Conservation (phyloP, 2,113 vertebrate genomes). For the Gymnorhina tibicen region DNA sequence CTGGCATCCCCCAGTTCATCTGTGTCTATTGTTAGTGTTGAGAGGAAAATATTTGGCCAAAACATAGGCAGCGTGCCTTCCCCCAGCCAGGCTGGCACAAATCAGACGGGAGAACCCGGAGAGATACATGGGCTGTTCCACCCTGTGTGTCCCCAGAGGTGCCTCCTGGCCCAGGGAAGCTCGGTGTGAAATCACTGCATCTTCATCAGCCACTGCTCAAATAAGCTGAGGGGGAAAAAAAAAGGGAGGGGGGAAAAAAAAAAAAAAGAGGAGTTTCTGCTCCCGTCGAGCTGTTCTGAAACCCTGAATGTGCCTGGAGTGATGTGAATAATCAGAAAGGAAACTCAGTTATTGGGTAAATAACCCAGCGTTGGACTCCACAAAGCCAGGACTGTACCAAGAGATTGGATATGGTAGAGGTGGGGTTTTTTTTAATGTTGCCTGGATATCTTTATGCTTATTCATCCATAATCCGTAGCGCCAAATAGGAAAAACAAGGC, state of each 20-base stretch:
- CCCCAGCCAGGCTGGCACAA: background rate
- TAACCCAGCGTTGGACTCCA: background rate
- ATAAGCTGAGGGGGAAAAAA: fast-evolving
- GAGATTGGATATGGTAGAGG: constrained; percentile 63
- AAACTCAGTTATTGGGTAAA: constrained; percentile 58
- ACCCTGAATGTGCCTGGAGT: constrained; percentile 32
- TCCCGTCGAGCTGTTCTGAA: background rate
- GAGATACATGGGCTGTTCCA: background rate
- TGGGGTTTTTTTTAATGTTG: constrained; percentile 63
- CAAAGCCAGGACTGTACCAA: constrained; percentile 59
- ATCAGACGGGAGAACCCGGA: fast-evolving
- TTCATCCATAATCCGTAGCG: constrained; percentile 75
- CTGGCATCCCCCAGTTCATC: background rate
- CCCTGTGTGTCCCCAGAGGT: background rate
- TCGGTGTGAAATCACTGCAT: background rate
- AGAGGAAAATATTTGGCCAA: background rate
- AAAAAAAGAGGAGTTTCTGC: constrained; percentile 1
- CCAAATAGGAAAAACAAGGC: constrained; percentile 65
- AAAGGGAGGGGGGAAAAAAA: background rate
- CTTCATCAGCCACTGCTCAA: background rate
- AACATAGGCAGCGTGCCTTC: background rate
- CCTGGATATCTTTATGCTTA: constrained; percentile 76
- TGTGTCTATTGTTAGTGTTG: background rate
- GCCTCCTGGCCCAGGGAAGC: background rate
- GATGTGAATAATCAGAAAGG: constrained; percentile 60